A percentile compares a stretch with the other conserved stretches of the same genome.
phyloP scores from a whole-genome alignment of 2,888 invertebrate genomes.

The Euplagia quadripunctaria region DNA sequence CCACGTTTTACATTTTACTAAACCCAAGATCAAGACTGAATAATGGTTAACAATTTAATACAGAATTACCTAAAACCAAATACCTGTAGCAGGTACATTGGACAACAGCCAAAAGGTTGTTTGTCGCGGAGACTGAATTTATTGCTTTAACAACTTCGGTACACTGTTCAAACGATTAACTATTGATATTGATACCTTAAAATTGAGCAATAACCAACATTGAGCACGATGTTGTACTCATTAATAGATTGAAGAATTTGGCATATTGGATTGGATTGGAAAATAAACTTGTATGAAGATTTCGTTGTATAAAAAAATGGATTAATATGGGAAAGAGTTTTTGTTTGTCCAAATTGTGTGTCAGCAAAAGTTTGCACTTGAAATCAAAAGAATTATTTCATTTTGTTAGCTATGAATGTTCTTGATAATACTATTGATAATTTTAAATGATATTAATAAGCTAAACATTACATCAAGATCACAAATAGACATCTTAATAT shows the following conservation, averaged over 20 bases:
- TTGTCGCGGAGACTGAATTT: constrained; percentile 42
- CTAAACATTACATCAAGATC: too few relatives aligned
- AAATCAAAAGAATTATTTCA: too few relatives aligned
- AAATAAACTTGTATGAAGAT: too few relatives aligned
- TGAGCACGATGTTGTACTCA: neutral
- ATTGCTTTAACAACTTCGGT: constrained; percentile 28
- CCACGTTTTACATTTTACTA: neutral
- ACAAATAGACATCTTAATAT: too few relatives aligned
- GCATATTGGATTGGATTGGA: too few relatives aligned
- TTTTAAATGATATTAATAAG: too few relatives aligned
- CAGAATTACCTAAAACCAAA: constrained; percentile 43
- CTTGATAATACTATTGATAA: too few relatives aligned
- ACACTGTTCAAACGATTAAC: constrained; percentile 9
- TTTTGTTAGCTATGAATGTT: too few relatives aligned
- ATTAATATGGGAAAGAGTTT: too few relatives aligned
- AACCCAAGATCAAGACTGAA: constrained; percentile 32
- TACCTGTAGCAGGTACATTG: constrained; percentile 34
- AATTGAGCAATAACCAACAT: neutral
- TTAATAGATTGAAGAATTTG: neutral
- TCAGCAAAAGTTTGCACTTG: too few relatives aligned
- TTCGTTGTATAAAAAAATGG: too few relatives aligned
- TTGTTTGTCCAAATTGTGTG: too few relatives aligned
- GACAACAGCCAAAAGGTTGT: constrained; percentile 52
- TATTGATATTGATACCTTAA: constrained; percentile 7
- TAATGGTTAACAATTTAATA: constrained; percentile 45